Percentiles rank a stretch among this genome's conserved stretches.
Conservation (phyloP, 1,140 invertebrate genomes). For the Zaprionus lachaisei region DNA sequence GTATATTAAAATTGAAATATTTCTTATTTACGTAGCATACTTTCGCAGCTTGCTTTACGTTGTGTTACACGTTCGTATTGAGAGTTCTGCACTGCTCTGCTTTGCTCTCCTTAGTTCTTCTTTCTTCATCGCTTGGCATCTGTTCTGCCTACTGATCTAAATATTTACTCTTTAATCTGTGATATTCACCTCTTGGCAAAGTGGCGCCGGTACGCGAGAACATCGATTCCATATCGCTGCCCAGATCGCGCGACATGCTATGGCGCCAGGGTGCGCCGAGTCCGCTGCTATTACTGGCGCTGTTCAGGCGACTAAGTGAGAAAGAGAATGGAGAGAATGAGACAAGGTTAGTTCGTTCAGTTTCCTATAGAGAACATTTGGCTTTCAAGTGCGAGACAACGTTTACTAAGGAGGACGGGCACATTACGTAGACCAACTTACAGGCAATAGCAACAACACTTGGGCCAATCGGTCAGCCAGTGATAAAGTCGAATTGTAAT, state of each 20-base stretch:
- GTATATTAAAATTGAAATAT: slow-evolving; percentile 45
- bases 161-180: slow-evolving; percentile 84
- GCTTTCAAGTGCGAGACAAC: slow-evolving; percentile 20
- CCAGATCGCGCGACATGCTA: slow-evolving; percentile 86
- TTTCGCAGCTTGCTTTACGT: slow-evolving; percentile 39
- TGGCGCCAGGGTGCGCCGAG: slow-evolving; percentile 86
- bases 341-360: not conserved
- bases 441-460: slow-evolving; percentile 62
- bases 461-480: slow-evolving; percentile 45
- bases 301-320: slow-evolving; percentile 77
- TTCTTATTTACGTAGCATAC: slow-evolving; percentile 71
- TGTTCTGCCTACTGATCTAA: slow-evolving; percentile 74
- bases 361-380: not conserved
- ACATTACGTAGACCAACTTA: slow-evolving; percentile 73
- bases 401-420: slow-evolving; percentile 55
- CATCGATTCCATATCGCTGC: slow-evolving; percentile 86
- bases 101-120: slow-evolving; percentile 5
- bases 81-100: slow-evolving; percentile 3
- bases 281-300: slow-evolving; percentile 62
- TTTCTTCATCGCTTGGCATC: slow-evolving; percentile 18
- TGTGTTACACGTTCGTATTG: slow-evolving; percentile 24
- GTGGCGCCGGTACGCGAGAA: slow-evolving; percentile 86
- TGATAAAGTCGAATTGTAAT: slow-evolving; percentile 48
- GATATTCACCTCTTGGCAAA: slow-evolving; percentile 87
- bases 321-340: not conserved